A percentile compares a stretch with the other conserved stretches of the same genome.
Conservation (phyloP, 2,888 invertebrate genomes). For the Hydrotaea diabolus region DNA sequence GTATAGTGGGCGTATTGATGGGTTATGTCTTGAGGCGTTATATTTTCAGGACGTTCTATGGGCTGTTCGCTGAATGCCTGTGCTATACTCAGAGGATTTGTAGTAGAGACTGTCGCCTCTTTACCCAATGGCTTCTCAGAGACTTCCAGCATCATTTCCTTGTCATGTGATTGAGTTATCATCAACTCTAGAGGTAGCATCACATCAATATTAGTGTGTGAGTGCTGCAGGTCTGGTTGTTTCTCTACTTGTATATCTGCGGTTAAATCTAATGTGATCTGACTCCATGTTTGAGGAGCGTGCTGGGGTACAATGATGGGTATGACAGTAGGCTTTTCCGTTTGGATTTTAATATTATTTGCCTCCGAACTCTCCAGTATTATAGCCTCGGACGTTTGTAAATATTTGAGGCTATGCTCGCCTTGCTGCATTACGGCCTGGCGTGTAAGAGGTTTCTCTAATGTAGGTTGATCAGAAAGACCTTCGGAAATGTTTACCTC, state of each 20-base stretch:
- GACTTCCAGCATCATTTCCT: conserved; percentile 69
- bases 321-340: background rate
- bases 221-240: conserved; percentile 68
- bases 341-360: conserved; percentile 48
- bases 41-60: conserved; percentile 82
- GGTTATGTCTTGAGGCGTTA: conserved; percentile 36
- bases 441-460: conserved; percentile 12
- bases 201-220: conserved; percentile 66
- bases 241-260: conserved; percentile 51
- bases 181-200: conserved; percentile 72
- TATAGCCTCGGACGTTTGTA: conserved; percentile 70
- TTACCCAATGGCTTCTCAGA: conserved; percentile 57
- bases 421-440: conserved; percentile 53
- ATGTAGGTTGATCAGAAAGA: conserved; percentile 13
- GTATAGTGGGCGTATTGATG: conserved; percentile 81
- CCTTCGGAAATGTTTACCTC: conserved; percentile 68
- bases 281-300: conserved; percentile 68
- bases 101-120: conserved; percentile 69
- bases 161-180: conserved; percentile 70
- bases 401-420: conserved; percentile 68
- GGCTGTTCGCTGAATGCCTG: conserved; percentile 83
- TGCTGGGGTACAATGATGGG: conserved; percentile 40
- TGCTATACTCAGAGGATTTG: conserved; percentile 82
- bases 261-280: conserved; percentile 72
- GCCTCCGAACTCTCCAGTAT: conserved; percentile 71